Evolutionary conservation across 1,140 invertebrate genomes (phyloP).

Genomic region (Ceratoteleas bidentatus): DNA sequence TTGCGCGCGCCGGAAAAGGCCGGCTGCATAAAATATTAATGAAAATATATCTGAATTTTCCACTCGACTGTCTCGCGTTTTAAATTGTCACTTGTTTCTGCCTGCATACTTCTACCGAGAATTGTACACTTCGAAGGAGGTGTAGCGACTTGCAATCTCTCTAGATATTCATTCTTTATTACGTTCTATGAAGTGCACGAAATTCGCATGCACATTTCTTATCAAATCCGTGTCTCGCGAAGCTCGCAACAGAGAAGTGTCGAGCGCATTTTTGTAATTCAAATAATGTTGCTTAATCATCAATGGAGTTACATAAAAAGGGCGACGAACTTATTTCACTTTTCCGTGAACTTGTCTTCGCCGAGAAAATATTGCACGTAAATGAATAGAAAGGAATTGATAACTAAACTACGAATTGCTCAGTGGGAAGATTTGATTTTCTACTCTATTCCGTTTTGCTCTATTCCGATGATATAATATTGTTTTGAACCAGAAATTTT

Average conservation of each 20-base stretch:
- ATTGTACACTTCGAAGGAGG: conserved; percentile 15
- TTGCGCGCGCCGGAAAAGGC: not conserved
- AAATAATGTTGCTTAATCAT: conserved; percentile 43
- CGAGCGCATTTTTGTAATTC: conserved; percentile 26
- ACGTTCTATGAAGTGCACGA: conserved; percentile 18
- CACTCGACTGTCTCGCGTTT: conserved; percentile 18
- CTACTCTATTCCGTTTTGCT: too few species aligned
- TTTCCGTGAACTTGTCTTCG: conserved; percentile 1
- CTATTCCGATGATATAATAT: too few species aligned
- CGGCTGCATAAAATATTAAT: conserved; percentile 27
- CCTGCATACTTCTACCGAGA: conserved; percentile 9
- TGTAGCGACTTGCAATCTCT: conserved; percentile 29
- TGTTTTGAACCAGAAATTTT: too few species aligned
- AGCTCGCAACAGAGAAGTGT: conserved; percentile 1
- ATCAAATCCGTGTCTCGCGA: conserved; percentile 17
- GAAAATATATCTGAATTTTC: conserved; percentile 25
- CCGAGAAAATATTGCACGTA: too few species aligned
- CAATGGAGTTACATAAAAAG: conserved; percentile 9
- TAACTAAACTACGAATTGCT: too few species aligned
- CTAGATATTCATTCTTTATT: conserved; percentile 42
- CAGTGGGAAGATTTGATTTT: too few species aligned
- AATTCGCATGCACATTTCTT: conserved; percentile 20
- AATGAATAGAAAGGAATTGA: too few species aligned
- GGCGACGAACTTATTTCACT: conserved; percentile 16
- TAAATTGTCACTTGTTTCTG: conserved; percentile 42